Evolutionary conservation across 2,888 invertebrate genomes (phyloP).

Genomic region (Papilio gigon): DNA sequence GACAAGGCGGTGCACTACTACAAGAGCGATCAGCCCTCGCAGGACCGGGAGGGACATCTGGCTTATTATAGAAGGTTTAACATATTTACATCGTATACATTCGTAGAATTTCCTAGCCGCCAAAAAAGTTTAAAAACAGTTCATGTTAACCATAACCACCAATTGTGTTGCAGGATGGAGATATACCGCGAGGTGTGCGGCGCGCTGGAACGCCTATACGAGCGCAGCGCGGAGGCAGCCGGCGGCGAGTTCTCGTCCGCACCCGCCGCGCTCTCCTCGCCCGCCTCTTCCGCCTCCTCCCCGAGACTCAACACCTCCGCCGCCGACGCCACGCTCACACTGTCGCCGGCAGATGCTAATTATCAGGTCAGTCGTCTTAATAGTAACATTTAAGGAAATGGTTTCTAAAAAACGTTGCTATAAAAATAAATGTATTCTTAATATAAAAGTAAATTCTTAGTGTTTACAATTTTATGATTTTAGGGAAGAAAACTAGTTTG

Average conservation of each 20-base stretch:
- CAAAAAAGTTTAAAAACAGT: too few relatives aligned
- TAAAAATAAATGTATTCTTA: too few relatives aligned
- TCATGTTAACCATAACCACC: too few relatives aligned
- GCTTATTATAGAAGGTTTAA: slow-evolving; percentile 87
- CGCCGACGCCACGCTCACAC: slow-evolving; percentile 61
- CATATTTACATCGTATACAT: too few relatives aligned
- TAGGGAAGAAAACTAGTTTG: slow-evolving; percentile 83
- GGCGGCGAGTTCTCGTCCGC: slow-evolving; percentile 59
- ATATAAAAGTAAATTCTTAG: too few relatives aligned
- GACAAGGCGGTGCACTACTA: slow-evolving; percentile 94
- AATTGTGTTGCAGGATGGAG: slow-evolving; percentile 93
- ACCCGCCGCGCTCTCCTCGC: too few relatives aligned
- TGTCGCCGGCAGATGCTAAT: slow-evolving; percentile 75
- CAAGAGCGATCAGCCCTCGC: slow-evolving; percentile 89
- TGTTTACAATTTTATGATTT: slow-evolving; percentile 6
- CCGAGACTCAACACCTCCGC: slow-evolving; percentile 44
- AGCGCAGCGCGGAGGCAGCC: slow-evolving; percentile 79
- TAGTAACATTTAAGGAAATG: background rate
- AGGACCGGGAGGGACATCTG: slow-evolving; percentile 91
- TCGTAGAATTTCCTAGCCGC: too few relatives aligned
- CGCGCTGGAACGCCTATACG: slow-evolving; percentile 87
- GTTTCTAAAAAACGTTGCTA: too few relatives aligned
- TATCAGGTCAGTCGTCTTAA: slow-evolving; percentile 59
- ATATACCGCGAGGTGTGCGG: slow-evolving; percentile 93
- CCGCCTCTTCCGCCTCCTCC: too few relatives aligned